Evolutionary conservation across 2,113 vertebrate species (phyloP).

Genomic region (Tragelaphus strepsiceros): DNA sequence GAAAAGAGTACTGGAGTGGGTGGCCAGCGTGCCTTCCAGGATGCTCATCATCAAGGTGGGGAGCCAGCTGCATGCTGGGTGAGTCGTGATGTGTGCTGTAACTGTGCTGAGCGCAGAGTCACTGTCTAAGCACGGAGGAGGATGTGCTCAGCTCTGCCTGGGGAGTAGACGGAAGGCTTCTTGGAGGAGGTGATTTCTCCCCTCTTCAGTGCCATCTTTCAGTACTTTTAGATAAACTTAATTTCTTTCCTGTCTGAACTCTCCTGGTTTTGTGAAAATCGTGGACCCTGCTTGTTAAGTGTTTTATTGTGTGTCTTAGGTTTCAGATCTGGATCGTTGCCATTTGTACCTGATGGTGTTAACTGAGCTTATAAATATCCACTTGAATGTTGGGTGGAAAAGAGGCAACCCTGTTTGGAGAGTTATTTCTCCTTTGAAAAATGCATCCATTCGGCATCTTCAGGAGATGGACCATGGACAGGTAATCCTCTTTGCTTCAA

Average conservation of each 20-base stretch:
- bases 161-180: neutral
- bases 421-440: slow-evolving; percentile 82
- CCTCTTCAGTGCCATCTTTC: neutral
- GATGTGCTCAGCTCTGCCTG: accelerated
- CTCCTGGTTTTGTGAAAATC: neutral
- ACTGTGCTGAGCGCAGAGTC: too few species aligned
- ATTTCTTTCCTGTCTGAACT: neutral
- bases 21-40: neutral
- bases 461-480: slow-evolving; percentile 73
- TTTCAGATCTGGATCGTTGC: slow-evolving; percentile 83
- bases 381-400: slow-evolving; percentile 66
- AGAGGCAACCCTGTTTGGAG: slow-evolving; percentile 69
- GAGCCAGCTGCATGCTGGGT: neutral
- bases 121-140: neutral
- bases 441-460: slow-evolving; percentile 79
- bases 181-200: neutral
- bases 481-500: slow-evolving; percentile 77
- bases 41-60: neutral
- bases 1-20: neutral
- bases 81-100: neutral
- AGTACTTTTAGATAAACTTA: neutral
- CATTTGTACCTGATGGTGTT: slow-evolving; percentile 88
- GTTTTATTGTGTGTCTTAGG: slow-evolving; percentile 55
- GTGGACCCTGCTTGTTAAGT: accelerated
- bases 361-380: slow-evolving; percentile 80